A percentile compares a stretch with the other conserved stretches of the same genome.
Evolutionary conservation across 2,113 vertebrate species (phyloP).

Genomic region (Stigmatopora argus): DNA sequence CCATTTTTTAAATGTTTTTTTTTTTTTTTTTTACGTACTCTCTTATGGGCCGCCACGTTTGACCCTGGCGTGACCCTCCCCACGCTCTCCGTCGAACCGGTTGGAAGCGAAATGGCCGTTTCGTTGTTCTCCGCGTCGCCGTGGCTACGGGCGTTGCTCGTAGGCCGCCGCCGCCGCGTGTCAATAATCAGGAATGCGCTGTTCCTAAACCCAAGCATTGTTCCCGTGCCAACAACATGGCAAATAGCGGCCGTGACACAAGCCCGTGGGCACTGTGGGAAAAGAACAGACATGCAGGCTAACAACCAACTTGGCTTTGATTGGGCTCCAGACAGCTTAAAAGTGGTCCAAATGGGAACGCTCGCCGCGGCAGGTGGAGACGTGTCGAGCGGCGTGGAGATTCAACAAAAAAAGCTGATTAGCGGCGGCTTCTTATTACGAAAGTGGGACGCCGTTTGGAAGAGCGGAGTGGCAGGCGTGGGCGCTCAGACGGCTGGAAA

Average conservation of each 20-base stretch:
- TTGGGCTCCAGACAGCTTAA: constrained; percentile 52
- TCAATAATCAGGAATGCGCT: constrained; percentile 66
- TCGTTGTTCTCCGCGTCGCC: constrained; percentile 67
- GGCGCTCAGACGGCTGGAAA: constrained; percentile 58
- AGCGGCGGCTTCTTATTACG: constrained; percentile 29
- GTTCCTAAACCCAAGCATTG: constrained; percentile 60
- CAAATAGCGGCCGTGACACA: constrained; percentile 50
- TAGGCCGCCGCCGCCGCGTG: constrained; percentile 61
- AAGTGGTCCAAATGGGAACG: constrained; percentile 37
- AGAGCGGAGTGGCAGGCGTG: constrained; percentile 50
- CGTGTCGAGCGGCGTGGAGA: constrained; percentile 25
- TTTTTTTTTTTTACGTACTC: too few species aligned
- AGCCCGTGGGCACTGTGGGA: constrained; percentile 45
- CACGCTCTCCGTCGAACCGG: constrained; percentile 78
- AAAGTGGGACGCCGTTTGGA: constrained; percentile 36
- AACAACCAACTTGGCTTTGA: constrained; percentile 52
- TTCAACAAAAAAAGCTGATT: constrained; percentile 29
- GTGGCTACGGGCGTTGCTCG: constrained; percentile 69
- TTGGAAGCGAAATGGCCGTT: constrained; percentile 68
- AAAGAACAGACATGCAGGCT: constrained; percentile 39
- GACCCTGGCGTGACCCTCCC: constrained; percentile 35
- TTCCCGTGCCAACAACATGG: constrained; percentile 60
- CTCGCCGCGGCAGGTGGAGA: constrained; percentile 19
- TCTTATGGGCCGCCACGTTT: background rate
- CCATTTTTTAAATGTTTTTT: too few species aligned